A percentile compares a stretch with the other conserved stretches of the same genome.
Evolutionary conservation across 2,888 invertebrate genomes (phyloP).

Genomic region (Heliconius aoede): DNA sequence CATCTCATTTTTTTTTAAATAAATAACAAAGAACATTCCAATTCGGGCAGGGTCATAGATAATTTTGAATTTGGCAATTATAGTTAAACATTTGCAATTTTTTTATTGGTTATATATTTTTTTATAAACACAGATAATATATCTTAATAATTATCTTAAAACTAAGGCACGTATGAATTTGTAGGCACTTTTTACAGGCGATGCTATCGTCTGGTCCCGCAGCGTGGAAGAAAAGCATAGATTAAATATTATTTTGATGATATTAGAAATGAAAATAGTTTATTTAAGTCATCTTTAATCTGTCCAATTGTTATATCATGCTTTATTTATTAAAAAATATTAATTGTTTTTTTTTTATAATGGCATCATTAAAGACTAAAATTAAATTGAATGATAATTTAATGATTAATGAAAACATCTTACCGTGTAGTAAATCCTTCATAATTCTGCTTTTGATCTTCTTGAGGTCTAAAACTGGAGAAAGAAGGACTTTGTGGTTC

Average conservation of each 20-base stretch:
- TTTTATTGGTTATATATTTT: conserved; percentile 9
- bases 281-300: conserved; percentile 15
- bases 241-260: conserved; percentile 40
- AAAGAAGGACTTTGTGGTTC: conserved; percentile 69
- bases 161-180: conserved; percentile 66
- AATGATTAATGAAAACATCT: conserved; percentile 53
- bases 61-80: not conserved
- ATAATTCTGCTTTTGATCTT: conserved; percentile 81
- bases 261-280: conserved; percentile 27
- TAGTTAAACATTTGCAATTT: conserved; percentile 7
- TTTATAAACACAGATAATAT: conserved; percentile 22
- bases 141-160: conserved; percentile 43
- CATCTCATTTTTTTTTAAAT: not conserved
- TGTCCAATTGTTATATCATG: conserved; percentile 7
- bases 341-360: not conserved
- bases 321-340: not conserved
- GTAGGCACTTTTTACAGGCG: conserved; percentile 63
- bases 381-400: conserved; percentile 1
- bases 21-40: conserved; percentile 11
- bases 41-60: not conserved
- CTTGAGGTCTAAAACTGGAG: conserved; percentile 74
- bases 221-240: conserved; percentile 68
- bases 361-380: not conserved
- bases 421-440: conserved; percentile 87
- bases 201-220: conserved; percentile 67